These are phyloP conservation scores for Lepilemur ruficaudatus DNA, from an alignment of 2,797 vertebrate species.

Conservation along the genomic window DNA sequence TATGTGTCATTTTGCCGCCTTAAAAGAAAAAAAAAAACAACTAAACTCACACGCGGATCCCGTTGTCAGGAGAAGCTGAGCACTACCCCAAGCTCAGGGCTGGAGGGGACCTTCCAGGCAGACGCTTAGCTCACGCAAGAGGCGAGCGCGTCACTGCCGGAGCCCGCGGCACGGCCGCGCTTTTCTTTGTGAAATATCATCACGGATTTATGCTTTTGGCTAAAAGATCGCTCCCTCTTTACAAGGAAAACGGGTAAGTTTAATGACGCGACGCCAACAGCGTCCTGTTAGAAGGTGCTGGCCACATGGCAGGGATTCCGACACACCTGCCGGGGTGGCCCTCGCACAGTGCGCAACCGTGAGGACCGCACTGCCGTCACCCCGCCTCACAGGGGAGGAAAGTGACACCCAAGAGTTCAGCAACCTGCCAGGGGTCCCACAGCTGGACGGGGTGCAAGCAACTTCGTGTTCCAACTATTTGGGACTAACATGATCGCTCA, in stretches of 20 bases:
- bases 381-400: neutral
- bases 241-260: neutral
- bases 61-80: rapidly evolving
- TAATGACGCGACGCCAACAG: rapidly evolving
- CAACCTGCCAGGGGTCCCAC: neutral
- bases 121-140: rapidly evolving
- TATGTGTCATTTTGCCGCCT: rapidly evolving
- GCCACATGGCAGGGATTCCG: rapidly evolving
- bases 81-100: rapidly evolving
- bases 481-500: neutral
- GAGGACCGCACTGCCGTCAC: rapidly evolving
- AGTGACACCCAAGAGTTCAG: rapidly evolving
- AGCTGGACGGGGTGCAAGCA: too few relatives aligned
- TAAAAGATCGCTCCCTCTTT: neutral
- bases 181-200: rapidly evolving
- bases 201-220: neutral
- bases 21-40: neutral
- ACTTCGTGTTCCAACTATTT: too few relatives aligned
- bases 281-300: neutral
- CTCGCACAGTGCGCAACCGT: rapidly evolving
- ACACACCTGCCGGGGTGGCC: rapidly evolving
- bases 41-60: too few relatives aligned
- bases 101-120: neutral
- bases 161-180: rapidly evolving
- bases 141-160: rapidly evolving